phyloP scores from a whole-genome alignment of 2,113 vertebrate species.

The Nanorana parkeri region DNA sequence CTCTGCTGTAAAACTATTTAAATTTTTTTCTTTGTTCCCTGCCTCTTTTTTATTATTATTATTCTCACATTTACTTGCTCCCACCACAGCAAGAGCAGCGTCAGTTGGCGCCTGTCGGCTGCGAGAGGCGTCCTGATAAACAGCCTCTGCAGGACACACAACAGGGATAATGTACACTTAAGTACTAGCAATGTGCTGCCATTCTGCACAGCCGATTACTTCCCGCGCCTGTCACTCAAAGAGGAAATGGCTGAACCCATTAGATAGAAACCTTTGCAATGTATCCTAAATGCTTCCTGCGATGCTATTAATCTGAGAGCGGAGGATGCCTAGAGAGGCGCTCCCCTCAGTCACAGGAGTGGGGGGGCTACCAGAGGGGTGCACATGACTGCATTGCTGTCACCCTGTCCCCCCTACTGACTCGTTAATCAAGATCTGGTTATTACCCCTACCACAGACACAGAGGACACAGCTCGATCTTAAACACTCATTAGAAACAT shows the following conservation, averaged over 20 bases:
- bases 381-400: constrained; percentile 68
- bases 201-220: constrained; percentile 90
- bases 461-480: constrained; percentile 78
- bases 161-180: constrained; percentile 88
- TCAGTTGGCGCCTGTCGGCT: constrained; percentile 79
- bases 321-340: constrained; percentile 62
- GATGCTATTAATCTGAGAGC: constrained; percentile 87
- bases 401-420: constrained; percentile 78
- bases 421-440: constrained; percentile 87
- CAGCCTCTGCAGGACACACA: constrained; percentile 85
- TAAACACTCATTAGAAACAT: constrained; percentile 93
- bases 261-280: constrained; percentile 87
- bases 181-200: constrained; percentile 88
- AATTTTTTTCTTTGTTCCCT: constrained; percentile 62
- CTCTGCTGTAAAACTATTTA: constrained; percentile 37
- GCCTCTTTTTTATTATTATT: constrained; percentile 62
- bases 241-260: constrained; percentile 88
- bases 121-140: constrained; percentile 86
- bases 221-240: constrained; percentile 87
- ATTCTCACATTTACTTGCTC: constrained; percentile 64
- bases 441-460: constrained; percentile 84
- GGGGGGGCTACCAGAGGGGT: not conserved
- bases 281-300: constrained; percentile 85
- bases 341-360: constrained; percentile 28
- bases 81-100: constrained; percentile 76